Percentiles rank a stretch among this genome's conserved stretches.
Evolutionary conservation across 2,888 invertebrate species (phyloP).

Genomic region (Galerucella nymphaeae): DNA sequence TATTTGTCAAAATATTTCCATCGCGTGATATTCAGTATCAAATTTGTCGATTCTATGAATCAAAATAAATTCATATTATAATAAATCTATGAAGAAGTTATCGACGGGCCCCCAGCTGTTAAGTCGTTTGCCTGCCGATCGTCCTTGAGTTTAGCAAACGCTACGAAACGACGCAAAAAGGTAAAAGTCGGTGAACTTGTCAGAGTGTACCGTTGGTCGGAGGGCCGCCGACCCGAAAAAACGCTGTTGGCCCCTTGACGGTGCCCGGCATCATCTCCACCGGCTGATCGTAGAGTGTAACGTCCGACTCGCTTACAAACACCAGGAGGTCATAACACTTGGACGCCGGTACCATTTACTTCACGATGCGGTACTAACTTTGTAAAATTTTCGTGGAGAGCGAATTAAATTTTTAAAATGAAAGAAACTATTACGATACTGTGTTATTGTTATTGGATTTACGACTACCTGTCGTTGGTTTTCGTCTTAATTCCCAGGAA

Average conservation of each 20-base stretch:
- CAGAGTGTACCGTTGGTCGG: slow-evolving; percentile 28
- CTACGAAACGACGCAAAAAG: slow-evolving; percentile 19
- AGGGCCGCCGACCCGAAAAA: slow-evolving; percentile 21
- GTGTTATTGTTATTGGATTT: no score
- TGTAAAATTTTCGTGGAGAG: not conserved
- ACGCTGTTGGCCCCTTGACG: slow-evolving; percentile 8
- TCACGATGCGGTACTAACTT: slow-evolving; percentile 1
- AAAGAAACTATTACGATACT: not conserved
- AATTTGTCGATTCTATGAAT: not conserved
- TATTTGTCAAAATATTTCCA: not conserved
- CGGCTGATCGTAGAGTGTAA: slow-evolving; percentile 25
- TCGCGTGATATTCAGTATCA: not conserved
- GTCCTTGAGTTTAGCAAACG: slow-evolving; percentile 5
- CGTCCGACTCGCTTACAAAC: slow-evolving; percentile 18
- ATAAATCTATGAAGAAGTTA: slow-evolving; percentile 2
- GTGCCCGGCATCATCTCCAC: slow-evolving; percentile 6
- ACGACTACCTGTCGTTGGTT: no score
- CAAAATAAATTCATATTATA: not conserved
- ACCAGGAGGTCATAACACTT: slow-evolving; percentile 25
- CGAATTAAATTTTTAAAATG: not conserved
- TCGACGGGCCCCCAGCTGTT: not conserved
- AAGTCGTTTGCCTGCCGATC: not conserved
- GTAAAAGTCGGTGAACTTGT: slow-evolving; percentile 26
- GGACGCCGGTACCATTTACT: slow-evolving; percentile 9
- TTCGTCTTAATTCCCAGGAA: no score